These are phyloP conservation scores for Cryptomyrus ogoouensis DNA, from an alignment of 2,113 vertebrate species.

Conservation along the genomic window DNA sequence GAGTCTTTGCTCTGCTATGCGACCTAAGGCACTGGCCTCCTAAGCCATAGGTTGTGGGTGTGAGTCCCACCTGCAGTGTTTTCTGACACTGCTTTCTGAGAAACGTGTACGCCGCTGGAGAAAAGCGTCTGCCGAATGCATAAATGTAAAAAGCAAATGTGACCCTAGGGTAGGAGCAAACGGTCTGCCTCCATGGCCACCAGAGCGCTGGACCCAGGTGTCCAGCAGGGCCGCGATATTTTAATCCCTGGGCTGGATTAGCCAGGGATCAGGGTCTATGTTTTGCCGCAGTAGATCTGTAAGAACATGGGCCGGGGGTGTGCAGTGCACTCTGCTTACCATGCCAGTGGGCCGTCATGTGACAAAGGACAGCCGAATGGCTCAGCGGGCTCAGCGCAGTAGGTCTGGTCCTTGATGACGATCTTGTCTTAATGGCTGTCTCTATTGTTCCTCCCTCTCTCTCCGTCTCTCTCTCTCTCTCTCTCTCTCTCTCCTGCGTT, in stretches of 20 bases:
- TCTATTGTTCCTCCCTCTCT: constrained; percentile 41
- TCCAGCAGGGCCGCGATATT: constrained; percentile 21
- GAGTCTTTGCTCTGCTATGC: not conserved
- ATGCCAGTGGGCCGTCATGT: not conserved
- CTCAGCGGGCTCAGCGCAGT: not conserved
- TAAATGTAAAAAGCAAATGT: not conserved
- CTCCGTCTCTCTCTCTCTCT: constrained; percentile 49
- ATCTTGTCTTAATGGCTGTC: constrained; percentile 10
- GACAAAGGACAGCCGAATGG: not conserved
- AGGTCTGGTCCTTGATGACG: not conserved
- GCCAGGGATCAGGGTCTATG: constrained; percentile 45
- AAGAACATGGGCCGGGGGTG: constrained; percentile 43
- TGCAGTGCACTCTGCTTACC: not conserved
- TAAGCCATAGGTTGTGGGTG: constrained; percentile 3
- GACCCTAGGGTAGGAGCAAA: not conserved
- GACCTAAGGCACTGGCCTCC: constrained; percentile 36
- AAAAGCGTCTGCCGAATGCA: not conserved
- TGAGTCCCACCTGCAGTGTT: not conserved
- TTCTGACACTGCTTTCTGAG: not conserved
- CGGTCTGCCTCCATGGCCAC: too few species aligned
- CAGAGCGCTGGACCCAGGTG: not conserved
- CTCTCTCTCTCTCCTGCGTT: constrained; percentile 50
- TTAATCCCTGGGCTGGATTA: constrained; percentile 55
- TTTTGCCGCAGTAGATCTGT: constrained; percentile 32
- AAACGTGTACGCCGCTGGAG: not conserved